Percentiles rank a stretch among this genome's conserved stretches.
Conservation (phyloP, 2,888 invertebrate genomes). For the Timandra comae region DNA sequence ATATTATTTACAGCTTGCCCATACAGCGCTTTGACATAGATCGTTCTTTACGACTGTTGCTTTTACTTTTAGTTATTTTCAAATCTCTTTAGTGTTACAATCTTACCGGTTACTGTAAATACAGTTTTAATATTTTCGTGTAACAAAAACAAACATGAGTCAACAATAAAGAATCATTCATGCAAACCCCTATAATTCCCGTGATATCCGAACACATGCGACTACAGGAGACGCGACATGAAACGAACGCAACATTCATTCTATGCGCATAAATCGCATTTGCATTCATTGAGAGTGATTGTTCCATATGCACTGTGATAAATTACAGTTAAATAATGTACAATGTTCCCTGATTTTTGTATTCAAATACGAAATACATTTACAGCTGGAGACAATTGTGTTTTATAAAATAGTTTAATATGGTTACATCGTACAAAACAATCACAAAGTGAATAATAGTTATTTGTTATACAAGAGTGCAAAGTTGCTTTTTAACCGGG, state of each 20-base stretch:
- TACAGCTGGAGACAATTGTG: no score
- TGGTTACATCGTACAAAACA: no score
- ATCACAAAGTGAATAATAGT: no score
- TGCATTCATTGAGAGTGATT: conserved; percentile 18
- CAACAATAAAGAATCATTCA: conserved; percentile 11
- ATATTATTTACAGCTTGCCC: conserved; percentile 31
- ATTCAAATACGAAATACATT: not conserved
- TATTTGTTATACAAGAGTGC: no score
- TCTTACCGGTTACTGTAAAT: no score
- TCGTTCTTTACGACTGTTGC: conserved; percentile 12
- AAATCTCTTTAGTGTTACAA: no score
- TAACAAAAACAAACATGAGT: not conserved
- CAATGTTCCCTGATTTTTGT: not conserved
- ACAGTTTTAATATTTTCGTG: not conserved
- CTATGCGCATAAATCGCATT: conserved; percentile 22
- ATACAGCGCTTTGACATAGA: conserved; percentile 23
- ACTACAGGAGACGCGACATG: conserved; percentile 4
- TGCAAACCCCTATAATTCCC: conserved; percentile 5
- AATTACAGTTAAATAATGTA: conserved; percentile 7
- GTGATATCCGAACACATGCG: conserved; percentile 4
- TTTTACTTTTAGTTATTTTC: conserved; percentile 8
- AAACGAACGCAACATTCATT: conserved; percentile 18
- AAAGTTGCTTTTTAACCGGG: no score
- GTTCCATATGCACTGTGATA: conserved; percentile 11
- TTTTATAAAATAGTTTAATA: no score